Evolutionary conservation across 2,888 invertebrate species (phyloP).

Genomic region (Macaria notata): DNA sequence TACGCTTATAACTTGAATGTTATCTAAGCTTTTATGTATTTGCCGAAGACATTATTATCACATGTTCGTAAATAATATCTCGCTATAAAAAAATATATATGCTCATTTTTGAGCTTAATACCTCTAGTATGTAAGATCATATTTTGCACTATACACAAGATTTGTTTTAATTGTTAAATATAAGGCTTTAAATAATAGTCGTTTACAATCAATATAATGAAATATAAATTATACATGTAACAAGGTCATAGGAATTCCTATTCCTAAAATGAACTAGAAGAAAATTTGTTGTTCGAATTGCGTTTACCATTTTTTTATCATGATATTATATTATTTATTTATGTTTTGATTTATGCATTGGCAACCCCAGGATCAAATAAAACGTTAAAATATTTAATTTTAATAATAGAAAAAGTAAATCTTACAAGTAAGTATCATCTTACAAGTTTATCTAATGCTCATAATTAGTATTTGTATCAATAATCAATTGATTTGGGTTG

Average conservation of each 20-base stretch:
- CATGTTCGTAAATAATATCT: background rate
- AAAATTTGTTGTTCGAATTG: slow-evolving; percentile 56
- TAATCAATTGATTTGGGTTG: slow-evolving; percentile 7
- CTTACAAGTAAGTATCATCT: no score
- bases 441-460: no score
- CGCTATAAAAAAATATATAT: slow-evolving; percentile 18
- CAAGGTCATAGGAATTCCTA: no score
- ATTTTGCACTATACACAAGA: slow-evolving; percentile 31
- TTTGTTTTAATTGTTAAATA: slow-evolving; percentile 8
- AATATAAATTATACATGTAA: background rate
- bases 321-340: slow-evolving; percentile 25
- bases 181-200: slow-evolving; percentile 3
- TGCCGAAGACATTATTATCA: no score
- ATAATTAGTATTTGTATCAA: no score
- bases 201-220: background rate
- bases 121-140: slow-evolving; percentile 18
- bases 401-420: no score
- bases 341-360: slow-evolving; percentile 9
- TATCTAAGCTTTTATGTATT: no score
- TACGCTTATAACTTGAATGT: no score
- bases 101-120: slow-evolving; percentile 35
- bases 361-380: slow-evolving; percentile 15
- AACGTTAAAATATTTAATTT: no score
- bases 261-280: slow-evolving; percentile 22
- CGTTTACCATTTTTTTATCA: slow-evolving; percentile 51